Percentiles rank a stretch among this genome's conserved stretches.
Conservation (phyloP, 1,140 invertebrate genomes). For the Epicauta chinensis region DNA sequence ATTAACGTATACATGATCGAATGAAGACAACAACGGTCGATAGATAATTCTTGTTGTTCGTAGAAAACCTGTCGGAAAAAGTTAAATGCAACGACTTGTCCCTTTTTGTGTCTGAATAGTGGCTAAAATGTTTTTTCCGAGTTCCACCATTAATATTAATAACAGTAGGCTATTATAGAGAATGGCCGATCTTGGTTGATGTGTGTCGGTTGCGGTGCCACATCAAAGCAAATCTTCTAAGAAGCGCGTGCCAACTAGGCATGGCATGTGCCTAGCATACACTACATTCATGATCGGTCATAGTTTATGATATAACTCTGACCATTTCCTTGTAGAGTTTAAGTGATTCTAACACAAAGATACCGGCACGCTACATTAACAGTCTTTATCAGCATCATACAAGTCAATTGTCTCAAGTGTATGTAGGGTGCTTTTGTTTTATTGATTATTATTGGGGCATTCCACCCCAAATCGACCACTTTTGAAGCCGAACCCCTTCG, state of each 20-base stretch:
- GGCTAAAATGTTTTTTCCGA: background rate
- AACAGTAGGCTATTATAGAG: too few species aligned
- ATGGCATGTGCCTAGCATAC: conserved; percentile 21
- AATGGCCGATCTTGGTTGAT: conserved; percentile 2
- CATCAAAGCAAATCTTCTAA: conserved; percentile 24
- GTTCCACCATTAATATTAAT: conserved; percentile 17
- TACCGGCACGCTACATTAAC: conserved; percentile 5
- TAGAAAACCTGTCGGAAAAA: too few species aligned
- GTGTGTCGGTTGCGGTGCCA: conserved; percentile 13
- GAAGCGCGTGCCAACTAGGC: conserved; percentile 27
- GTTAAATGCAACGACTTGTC: too few species aligned
- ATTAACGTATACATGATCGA: too few species aligned
- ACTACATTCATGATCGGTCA: conserved; percentile 15
- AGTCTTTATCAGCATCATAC: too few species aligned
- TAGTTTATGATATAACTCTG: conserved; percentile 29
- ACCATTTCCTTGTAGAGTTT: conserved; percentile 21
- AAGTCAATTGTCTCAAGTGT: too few species aligned
- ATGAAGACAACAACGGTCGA: too few species aligned
- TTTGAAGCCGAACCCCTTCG: too few species aligned
- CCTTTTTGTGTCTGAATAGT: background rate
- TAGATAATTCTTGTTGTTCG: too few species aligned
- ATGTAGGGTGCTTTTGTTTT: too few species aligned
- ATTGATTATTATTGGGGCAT: too few species aligned
- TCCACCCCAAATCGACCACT: too few species aligned
- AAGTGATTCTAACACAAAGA: conserved; percentile 18